Base-by-base conservation (phyloP, 2,888 invertebrate genomes). In the Meteorus colon region DNA sequence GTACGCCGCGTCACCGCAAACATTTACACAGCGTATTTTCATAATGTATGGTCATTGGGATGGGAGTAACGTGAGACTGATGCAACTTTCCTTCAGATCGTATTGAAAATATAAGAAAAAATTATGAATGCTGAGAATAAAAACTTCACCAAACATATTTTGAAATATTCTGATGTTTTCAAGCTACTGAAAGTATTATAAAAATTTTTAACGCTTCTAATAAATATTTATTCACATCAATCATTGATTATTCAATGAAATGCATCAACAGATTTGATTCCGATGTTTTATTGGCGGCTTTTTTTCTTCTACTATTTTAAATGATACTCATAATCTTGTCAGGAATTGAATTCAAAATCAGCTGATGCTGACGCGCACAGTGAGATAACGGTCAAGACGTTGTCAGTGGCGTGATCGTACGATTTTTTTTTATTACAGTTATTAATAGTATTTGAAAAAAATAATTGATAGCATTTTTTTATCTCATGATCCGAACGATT, bases 41-140 rank as follows among this genome's bases (percentile, higher is more conserved):
- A 80, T 81, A 81, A 79, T 66, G 78, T 74, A 80, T 80, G 81
- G 19, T 55, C 55, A 55, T 55, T 55, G 55, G 55, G n/a, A 5
- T 55, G 19, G n/a, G n/a, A 16, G 51, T 27, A 19, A 55, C 41
- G 59, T 70, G 63, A 51, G 34, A 19, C 6, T 60, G 55, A 55
- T 55, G 3, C n/a, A 19, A 19, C 55, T 55, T 55, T 55, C 48
- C 19, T n/a, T 24, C 10, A 8, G 19, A 55, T 6, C 10, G n/a
- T 19, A 19, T 8, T 19, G n/a, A 24, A n/a, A 48, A 48, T 16
- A 48, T 19, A 5, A 24, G 19, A 48, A n/a, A n/a, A 48, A 48
- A n/a, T 48, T 5, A 14, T 24, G 16, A 48, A n/a, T 48, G 16
- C 16, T n/a, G 48, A n/a, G n/a, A 48, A 5, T 5, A 16, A 48